phyloP scores from a whole-genome alignment of 2,888 invertebrate species.

The Volucella zonaria region DNA sequence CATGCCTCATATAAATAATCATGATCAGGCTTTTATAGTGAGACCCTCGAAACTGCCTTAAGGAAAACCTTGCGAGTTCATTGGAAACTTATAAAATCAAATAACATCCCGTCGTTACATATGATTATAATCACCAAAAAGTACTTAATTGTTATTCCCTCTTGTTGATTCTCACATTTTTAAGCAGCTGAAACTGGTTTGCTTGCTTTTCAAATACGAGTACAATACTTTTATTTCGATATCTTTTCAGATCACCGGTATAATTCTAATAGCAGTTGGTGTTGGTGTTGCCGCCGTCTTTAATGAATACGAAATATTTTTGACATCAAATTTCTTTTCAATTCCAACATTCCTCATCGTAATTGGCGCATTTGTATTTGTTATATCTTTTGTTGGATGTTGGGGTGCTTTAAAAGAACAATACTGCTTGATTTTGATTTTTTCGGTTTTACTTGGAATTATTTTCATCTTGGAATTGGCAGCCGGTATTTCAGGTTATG shows the following conservation, averaged over 20 bases:
- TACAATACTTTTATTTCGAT: background rate
- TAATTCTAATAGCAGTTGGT: slow-evolving; percentile 89
- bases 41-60: too few species aligned
- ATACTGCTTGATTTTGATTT: slow-evolving; percentile 91
- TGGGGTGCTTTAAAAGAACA: slow-evolving; percentile 94
- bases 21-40: too few species aligned
- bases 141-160: too few species aligned
- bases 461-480: slow-evolving; percentile 90
- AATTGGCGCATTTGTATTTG: slow-evolving; percentile 87
- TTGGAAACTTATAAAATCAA: too few species aligned
- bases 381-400: slow-evolving; percentile 93
- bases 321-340: slow-evolving; percentile 88
- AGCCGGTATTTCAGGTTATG: slow-evolving; percentile 90
- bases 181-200: too few species aligned
- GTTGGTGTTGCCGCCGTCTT: slow-evolving; percentile 87
- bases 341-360: slow-evolving; percentile 89
- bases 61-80: too few species aligned
- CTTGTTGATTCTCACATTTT: too few species aligned
- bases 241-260: slow-evolving; percentile 89
- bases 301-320: slow-evolving; percentile 87
- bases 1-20: too few species aligned
- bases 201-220: too few species aligned
- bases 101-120: too few species aligned
- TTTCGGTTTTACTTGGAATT: slow-evolving; percentile 86
- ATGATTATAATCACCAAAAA: too few species aligned